Evolutionary conservation across 2,888 invertebrate species (phyloP).

Genomic region (Lumbricus terrestris): DNA sequence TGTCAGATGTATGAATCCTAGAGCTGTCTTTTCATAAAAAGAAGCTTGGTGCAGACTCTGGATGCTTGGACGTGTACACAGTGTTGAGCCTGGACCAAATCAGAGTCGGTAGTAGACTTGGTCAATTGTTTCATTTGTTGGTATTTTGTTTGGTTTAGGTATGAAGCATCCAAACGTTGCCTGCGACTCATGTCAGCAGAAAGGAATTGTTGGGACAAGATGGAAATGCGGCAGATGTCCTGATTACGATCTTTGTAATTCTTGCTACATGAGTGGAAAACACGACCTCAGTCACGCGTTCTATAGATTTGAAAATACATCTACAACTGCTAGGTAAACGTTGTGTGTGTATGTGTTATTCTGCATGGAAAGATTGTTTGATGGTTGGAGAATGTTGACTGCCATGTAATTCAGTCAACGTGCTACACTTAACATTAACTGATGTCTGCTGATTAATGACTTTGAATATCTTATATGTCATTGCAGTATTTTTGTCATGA

Average conservation of each 20-base stretch:
- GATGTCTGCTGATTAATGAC: not conserved
- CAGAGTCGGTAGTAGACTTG: too few relatives aligned
- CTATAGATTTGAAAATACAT: conserved; percentile 43
- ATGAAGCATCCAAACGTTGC: conserved; percentile 73
- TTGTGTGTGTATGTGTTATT: not conserved
- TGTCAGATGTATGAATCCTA: too few relatives aligned
- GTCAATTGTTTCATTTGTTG: too few relatives aligned
- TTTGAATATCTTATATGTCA: too few relatives aligned
- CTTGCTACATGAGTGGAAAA: conserved; percentile 79
- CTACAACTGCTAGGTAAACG: not conserved
- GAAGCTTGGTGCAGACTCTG: too few relatives aligned
- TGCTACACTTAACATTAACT: not conserved
- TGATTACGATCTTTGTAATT: conserved; percentile 81
- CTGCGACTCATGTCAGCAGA: conserved; percentile 77
- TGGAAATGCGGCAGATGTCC: conserved; percentile 78
- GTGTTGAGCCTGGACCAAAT: too few relatives aligned
- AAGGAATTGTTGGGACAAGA: conserved; percentile 77
- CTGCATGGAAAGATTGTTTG: not conserved
- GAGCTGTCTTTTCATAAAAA: too few relatives aligned
- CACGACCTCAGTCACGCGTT: conserved; percentile 78
- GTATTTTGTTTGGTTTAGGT: not conserved
- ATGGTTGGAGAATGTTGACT: not conserved
- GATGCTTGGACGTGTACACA: too few relatives aligned
- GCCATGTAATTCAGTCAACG: not conserved
- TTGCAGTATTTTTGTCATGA: too few relatives aligned